Conservation (phyloP, 2,888 invertebrate species). For the Panopea generosa region DNA sequence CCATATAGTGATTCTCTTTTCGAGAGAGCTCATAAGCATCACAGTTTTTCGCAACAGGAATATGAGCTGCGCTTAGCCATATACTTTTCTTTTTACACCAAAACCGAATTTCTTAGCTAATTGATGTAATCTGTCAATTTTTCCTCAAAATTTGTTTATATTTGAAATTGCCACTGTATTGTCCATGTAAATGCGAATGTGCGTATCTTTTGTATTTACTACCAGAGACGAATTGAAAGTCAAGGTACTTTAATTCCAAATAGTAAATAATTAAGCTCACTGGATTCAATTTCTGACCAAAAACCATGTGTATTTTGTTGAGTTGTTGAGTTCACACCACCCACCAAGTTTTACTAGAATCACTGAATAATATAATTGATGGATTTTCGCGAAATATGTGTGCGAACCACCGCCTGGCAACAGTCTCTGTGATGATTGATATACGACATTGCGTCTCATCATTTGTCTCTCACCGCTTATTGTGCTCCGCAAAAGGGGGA, state of each 20-base stretch:
- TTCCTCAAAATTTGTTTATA: slow-evolving; percentile 36
- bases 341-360: too few species aligned
- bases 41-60: slow-evolving; percentile 37
- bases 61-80: slow-evolving; percentile 42
- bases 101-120: slow-evolving; percentile 41
- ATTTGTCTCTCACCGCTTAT: too few species aligned
- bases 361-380: too few species aligned
- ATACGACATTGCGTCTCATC: too few species aligned
- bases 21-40: slow-evolving; percentile 45
- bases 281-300: slow-evolving; percentile 27
- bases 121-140: slow-evolving; percentile 27
- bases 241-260: slow-evolving; percentile 41
- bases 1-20: slow-evolving; percentile 25
- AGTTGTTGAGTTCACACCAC: too few species aligned
- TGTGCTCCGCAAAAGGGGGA: too few species aligned
- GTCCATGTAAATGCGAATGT: slow-evolving; percentile 33
- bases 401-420: too few species aligned
- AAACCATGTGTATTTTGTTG: slow-evolving; percentile 11
- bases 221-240: slow-evolving; percentile 2
- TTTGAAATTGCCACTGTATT: slow-evolving; percentile 49
- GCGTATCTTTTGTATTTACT: slow-evolving; percentile 4
- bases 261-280: slow-evolving; percentile 31
- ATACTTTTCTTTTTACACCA: slow-evolving; percentile 40
- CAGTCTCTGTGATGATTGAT: too few species aligned
- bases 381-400: too few species aligned